phyloP scores from a whole-genome alignment of 1,140 invertebrate species.

The Drosophila oshimai region DNA sequence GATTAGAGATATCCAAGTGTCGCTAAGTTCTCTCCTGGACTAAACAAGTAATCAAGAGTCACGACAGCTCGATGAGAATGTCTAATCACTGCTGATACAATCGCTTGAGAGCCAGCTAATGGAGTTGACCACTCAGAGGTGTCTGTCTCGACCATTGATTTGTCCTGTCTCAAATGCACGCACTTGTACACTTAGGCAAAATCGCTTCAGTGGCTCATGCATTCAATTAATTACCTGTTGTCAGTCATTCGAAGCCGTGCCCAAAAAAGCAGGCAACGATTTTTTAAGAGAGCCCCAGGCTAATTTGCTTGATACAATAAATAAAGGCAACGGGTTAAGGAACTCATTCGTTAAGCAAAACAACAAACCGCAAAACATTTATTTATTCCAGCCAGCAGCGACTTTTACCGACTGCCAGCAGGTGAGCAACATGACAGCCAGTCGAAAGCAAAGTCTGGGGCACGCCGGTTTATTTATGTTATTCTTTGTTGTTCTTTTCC shows the following conservation, averaged over 20 bases:
- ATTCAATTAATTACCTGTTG: constrained; percentile 22
- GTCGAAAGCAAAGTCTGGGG: constrained; percentile 11
- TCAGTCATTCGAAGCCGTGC: not conserved
- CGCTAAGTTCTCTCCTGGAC: not conserved
- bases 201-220: not conserved
- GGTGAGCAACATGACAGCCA: constrained; percentile 20
- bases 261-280: constrained; percentile 25
- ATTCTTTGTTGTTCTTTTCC: not conserved
- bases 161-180: not conserved
- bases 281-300: not conserved
- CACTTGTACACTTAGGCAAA: constrained; percentile 5
- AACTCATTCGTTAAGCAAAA: constrained; percentile 55
- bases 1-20: constrained; percentile 8
- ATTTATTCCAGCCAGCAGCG: not conserved
- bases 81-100: constrained; percentile 18
- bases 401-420: constrained; percentile 18
- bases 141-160: constrained; percentile 24
- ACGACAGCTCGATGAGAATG: constrained; percentile 1
- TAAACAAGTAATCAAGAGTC: constrained; percentile 11
- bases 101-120: constrained; percentile 4
- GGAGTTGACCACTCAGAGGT: constrained; percentile 12
- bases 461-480: constrained; percentile 11
- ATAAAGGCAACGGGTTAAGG: constrained; percentile 43
- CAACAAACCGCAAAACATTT: constrained; percentile 41
- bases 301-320: constrained; percentile 36